Percentiles rank a stretch among this genome's conserved stretches.
These are phyloP conservation scores for Nomada fucata DNA, from an alignment of 2,888 invertebrate genomes.

Conservation along the genomic window DNA sequence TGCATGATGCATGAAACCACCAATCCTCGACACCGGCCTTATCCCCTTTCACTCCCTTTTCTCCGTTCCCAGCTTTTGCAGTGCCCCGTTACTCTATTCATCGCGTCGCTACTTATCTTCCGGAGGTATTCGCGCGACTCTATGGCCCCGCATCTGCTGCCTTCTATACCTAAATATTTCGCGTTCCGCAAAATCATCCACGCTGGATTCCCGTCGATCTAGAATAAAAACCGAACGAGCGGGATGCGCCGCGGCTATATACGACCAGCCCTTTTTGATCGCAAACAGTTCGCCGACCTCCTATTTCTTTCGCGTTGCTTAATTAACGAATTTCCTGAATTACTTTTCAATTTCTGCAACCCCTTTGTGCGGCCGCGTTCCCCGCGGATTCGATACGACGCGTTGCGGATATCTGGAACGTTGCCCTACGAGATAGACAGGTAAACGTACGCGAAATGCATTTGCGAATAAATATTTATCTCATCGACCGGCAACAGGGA, in stretches of 20 bases:
- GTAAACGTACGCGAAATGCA: no score
- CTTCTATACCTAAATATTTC: slow-evolving; percentile 54
- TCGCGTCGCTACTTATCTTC: slow-evolving; percentile 66
- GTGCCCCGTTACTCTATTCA: slow-evolving; percentile 73
- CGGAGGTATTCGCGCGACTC: slow-evolving; percentile 58
- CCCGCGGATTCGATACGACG: neutral
- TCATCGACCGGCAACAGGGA: neutral
- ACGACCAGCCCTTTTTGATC: neutral
- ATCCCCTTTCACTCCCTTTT: slow-evolving; percentile 32
- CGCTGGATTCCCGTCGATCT: slow-evolving; percentile 33
- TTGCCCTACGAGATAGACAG: no score
- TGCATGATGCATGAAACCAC: slow-evolving; percentile 71
- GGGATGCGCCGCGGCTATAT: neutral
- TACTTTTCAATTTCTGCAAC: neutral
- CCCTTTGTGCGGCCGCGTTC: neutral
- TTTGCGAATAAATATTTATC: slow-evolving; percentile 17
- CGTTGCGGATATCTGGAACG: no score
- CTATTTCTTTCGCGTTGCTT: slow-evolving; percentile 27
- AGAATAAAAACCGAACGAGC: slow-evolving; percentile 30
- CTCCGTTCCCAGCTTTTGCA: slow-evolving; percentile 30
- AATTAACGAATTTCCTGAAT: slow-evolving; percentile 36
- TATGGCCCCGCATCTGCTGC: slow-evolving; percentile 31
- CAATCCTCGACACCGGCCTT: slow-evolving; percentile 60
- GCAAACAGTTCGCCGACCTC: slow-evolving; percentile 30
- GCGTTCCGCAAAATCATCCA: slow-evolving; percentile 45